Evolutionary conservation across 2,797 vertebrate genomes (phyloP).

Genomic region (Mallotus villosus): DNA sequence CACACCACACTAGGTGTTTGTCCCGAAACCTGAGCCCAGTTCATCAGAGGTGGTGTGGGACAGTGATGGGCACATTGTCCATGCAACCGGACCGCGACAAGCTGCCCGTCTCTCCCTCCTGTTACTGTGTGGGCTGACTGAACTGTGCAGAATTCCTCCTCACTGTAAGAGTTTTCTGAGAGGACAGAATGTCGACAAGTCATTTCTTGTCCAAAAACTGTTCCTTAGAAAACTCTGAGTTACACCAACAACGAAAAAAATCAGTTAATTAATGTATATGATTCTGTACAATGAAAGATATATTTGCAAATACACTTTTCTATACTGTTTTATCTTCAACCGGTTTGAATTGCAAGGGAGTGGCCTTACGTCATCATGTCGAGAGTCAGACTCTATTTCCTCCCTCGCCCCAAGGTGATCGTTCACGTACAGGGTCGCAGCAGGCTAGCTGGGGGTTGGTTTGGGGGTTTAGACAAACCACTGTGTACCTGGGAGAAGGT

Average conservation of each 20-base stretch:
- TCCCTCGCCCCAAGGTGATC: constrained; percentile 16
- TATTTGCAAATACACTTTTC: constrained; percentile 58
- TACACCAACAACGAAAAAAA: constrained; percentile 52
- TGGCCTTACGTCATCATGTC: constrained; percentile 41
- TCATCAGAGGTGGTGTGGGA: constrained; percentile 56
- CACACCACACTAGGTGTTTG: constrained; percentile 23
- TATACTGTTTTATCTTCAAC: constrained; percentile 47
- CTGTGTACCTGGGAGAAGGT: constrained; percentile 27
- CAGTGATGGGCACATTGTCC: constrained; percentile 48
- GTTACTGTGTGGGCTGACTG: constrained; percentile 58
- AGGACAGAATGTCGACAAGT: constrained; percentile 54
- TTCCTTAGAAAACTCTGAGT: constrained; percentile 56
- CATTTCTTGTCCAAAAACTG: constrained; percentile 59
- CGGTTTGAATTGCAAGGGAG: constrained; percentile 60
- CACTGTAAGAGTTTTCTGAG: constrained; percentile 30
- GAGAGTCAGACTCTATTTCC: constrained; percentile 34
- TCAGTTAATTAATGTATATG: constrained; percentile 49
- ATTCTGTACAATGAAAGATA: constrained; percentile 63
- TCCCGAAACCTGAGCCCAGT: constrained; percentile 63
- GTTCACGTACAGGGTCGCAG: constrained; percentile 29
- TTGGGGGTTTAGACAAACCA: constrained; percentile 24
- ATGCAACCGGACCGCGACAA: background rate
- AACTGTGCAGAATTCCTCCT: constrained; percentile 42
- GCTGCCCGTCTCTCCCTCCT: constrained; percentile 41
- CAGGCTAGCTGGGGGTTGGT: constrained; percentile 14